Base-by-base conservation (phyloP, 2,113 vertebrate species). In the Pteruthius melanotis region DNA sequence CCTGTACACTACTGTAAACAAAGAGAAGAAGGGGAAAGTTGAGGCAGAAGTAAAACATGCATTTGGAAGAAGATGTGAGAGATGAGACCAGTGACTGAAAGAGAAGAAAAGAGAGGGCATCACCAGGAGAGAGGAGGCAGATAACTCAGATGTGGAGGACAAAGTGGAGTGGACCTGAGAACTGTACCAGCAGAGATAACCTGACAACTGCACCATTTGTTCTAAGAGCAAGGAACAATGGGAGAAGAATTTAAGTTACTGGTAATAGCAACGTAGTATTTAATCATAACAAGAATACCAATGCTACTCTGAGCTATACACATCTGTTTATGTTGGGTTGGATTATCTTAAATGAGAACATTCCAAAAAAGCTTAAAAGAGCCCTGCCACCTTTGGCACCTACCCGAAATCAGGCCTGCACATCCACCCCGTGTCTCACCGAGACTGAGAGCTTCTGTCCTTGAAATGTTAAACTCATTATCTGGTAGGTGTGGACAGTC, bases 391-490 rank as follows among this genome's bases (percentile, higher is more conserved):
- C 53, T 93, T 71, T 89, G 85, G 64, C 63, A 90, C 37, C 68
- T 68, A 42, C 60, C 76, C 52, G 72, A 75, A 22, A 80, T 69
- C 93, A 90, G 44, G 44, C 22, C 92, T 93, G 60, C 33, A 92
- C 74, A 81, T 77, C 60, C 33, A 68, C 60, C 47, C 64, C 0
- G 2, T 54, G 64, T 86, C 71, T 93, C 33, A 0, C 28, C 78
- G 56, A 93, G 94, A 92, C 56, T 83, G 88, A 56, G 89, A 93
- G 84, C 75, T 85, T 90, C 70, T 90, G 93, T 93, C 60, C 85
- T 95, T 92, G 96, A 85, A 60, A 96, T 87, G 69, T 87, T 95
- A 83, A 94, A 85, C 57, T 79, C 84, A 88, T 93, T 86, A 87
- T 85, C 77, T 68, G 31, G 72, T 82, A 89, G 85, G 82, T 86